Evolutionary conservation across 2,888 invertebrate genomes (phyloP).

Genomic region (Brassicogethes aeneus): DNA sequence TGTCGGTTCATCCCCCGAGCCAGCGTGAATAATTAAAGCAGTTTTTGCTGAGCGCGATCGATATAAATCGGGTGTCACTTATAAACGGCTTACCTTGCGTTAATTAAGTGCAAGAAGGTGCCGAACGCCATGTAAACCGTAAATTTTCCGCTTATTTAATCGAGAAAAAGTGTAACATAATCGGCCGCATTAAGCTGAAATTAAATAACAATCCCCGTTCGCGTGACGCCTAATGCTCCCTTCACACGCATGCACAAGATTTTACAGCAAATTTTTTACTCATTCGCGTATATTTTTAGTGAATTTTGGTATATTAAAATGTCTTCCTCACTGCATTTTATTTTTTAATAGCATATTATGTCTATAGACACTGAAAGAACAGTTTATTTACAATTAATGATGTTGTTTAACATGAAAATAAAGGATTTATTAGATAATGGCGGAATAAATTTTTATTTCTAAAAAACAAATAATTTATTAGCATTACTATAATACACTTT

Average conservation of each 20-base stretch:
- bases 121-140: constrained; percentile 21
- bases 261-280: too few species aligned
- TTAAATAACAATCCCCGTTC: constrained; percentile 28
- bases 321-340: too few species aligned
- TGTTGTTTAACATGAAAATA: too few species aligned
- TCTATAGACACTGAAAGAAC: too few species aligned
- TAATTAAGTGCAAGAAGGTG: constrained; percentile 11
- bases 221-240: constrained; percentile 30
- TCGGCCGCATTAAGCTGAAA: constrained; percentile 31
- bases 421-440: too few species aligned
- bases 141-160: constrained; percentile 19
- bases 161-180: constrained; percentile 32
- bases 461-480: too few species aligned
- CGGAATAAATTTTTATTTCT: too few species aligned
- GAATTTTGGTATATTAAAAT: too few species aligned
- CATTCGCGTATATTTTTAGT: too few species aligned
- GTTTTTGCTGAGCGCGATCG: background rate
- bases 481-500: too few species aligned
- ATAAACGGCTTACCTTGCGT: background rate
- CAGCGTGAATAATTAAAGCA: background rate
- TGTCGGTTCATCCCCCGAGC: background rate
- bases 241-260: constrained; percentile 23
- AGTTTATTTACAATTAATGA: too few species aligned
- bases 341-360: too few species aligned
- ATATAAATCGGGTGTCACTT: background rate